A percentile compares a stretch with the other conserved stretches of the same genome.
Evolutionary conservation across 2,797 vertebrate species (phyloP).

Genomic region (Mergus octosetaceus): DNA sequence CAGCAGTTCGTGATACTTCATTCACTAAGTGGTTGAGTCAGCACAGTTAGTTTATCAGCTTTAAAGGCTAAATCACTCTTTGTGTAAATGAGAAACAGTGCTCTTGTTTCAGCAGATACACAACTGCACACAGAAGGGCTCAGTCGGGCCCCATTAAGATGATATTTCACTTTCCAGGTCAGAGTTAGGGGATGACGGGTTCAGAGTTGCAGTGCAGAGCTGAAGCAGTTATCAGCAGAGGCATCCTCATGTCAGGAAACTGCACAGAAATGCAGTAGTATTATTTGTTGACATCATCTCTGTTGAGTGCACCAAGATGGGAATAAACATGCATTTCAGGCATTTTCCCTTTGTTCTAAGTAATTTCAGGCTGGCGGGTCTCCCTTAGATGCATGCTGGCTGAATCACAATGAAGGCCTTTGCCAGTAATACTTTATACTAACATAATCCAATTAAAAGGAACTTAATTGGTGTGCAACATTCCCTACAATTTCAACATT

Average conservation of each 20-base stretch:
- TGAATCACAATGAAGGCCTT: conserved; percentile 78
- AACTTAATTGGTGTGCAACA: conserved; percentile 81
- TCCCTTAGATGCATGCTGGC: conserved; percentile 53
- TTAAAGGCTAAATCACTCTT: neutral
- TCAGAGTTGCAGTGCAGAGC: neutral
- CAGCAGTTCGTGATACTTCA: neutral
- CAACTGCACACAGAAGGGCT: neutral
- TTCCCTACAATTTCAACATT: conserved; percentile 83
- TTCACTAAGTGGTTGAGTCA: neutral
- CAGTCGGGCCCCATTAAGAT: neutral
- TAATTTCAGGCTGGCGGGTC: conserved; percentile 72
- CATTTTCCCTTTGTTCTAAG: conserved; percentile 69
- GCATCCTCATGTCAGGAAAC: neutral
- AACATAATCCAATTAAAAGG: conserved; percentile 80
- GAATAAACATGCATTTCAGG: conserved; percentile 38
- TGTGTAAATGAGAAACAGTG: neutral
- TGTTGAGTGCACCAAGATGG: neutral
- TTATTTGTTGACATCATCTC: conserved; percentile 16
- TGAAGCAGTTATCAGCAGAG: neutral
- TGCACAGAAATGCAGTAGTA: neutral
- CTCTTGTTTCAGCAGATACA: neutral
- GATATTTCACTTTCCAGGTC: neutral
- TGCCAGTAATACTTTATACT: conserved; percentile 76
- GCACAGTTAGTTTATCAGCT: conserved; percentile 8
- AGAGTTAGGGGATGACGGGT: neutral